Evolutionary conservation across 2,797 vertebrate species (phyloP), one percentile per base, ranked within the genome.

Genomic region (Crax fasciolata): DNA sequence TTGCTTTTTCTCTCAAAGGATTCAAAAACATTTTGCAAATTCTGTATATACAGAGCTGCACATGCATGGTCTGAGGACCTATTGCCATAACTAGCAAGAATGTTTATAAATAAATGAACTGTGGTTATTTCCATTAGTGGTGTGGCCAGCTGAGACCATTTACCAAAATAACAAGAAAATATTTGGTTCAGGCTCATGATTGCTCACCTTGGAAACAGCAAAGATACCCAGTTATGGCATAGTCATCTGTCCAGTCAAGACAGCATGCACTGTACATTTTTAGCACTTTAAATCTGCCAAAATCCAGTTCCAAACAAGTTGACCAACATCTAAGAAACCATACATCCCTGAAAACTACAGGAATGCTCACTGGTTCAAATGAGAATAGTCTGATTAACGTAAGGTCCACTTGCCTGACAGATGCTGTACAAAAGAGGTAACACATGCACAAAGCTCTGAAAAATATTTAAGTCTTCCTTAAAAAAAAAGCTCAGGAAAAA

Each of bases 111-210:
- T 25, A 81, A 84, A 87, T 23, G 8, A 68, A 51, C 41, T 77
- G 46, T 30, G 27, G 10, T 44, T 90, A 61, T 66, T 81, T 95
- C 89, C 46, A 90, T 67, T 76, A 89, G 24, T 4, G 7, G 8
- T 38, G 32, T 84, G 66, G 25, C 59, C 74, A 90, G 54, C 23
- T 7, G 24, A 35, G 27, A 72, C 57, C 17, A 38, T 54, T 68
- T 85, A n/a, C 49, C 87, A 89, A 85, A 87, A 72, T 4, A 90
- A 61, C 11, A 66, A 62, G 35, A 75, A 74, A 92, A 75, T 66
- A 81, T 51, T 89, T 81, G 27, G 49, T 90, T 85, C 62, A 61
- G 61, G 38, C 14, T 20, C 57, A 20, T 12, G 48, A 81, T 75
- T 70, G 15, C 41, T 90, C 27, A 8, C 67, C 57, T 89, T 84